A percentile compares a stretch with the other conserved stretches of the same genome.
These are phyloP conservation scores for Orbicella faveolata DNA, from an alignment of 64 coral and sea anemone genomes.

Conservation along the genomic window DNA sequence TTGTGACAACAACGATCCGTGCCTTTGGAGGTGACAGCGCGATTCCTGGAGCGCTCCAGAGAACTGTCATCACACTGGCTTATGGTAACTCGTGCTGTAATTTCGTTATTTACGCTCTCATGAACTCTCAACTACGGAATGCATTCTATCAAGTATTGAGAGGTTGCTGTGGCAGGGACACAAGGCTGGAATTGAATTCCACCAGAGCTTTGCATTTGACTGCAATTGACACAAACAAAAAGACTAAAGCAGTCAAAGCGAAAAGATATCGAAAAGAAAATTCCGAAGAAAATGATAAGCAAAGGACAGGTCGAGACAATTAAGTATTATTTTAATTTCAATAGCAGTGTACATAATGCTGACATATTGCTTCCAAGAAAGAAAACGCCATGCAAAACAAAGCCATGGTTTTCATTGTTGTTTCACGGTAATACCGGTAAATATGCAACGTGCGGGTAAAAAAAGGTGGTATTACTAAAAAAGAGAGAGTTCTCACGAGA, in stretches of 20 bases:
- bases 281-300: neutral
- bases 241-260: neutral
- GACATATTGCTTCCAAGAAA: too few species aligned
- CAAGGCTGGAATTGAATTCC: neutral
- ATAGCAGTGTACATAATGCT: too few species aligned
- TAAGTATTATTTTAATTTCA: too few species aligned
- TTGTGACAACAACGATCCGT: conserved; percentile 68
- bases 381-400: too few species aligned
- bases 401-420: too few species aligned
- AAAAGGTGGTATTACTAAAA: too few species aligned
- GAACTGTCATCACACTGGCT: conserved; percentile 59
- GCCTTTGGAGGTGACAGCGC: conserved; percentile 43
- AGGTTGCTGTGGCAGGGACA: neutral
- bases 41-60: conserved; percentile 40
- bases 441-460: too few species aligned
- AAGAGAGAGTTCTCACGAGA: too few species aligned
- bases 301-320: too few species aligned
- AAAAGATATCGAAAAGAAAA: neutral
- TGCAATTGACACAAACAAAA: neutral
- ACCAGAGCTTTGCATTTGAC: neutral
- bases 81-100: conserved; percentile 88
- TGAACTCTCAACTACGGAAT: conserved; percentile 72
- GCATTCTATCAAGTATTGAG: conserved; percentile 58
- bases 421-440: too few species aligned
- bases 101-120: conserved; percentile 84